A percentile compares a stretch with the other conserved stretches of the same genome.
phyloP scores from a whole-genome alignment of 2,113 vertebrate species.

The Sceloporus tristichus region DNA sequence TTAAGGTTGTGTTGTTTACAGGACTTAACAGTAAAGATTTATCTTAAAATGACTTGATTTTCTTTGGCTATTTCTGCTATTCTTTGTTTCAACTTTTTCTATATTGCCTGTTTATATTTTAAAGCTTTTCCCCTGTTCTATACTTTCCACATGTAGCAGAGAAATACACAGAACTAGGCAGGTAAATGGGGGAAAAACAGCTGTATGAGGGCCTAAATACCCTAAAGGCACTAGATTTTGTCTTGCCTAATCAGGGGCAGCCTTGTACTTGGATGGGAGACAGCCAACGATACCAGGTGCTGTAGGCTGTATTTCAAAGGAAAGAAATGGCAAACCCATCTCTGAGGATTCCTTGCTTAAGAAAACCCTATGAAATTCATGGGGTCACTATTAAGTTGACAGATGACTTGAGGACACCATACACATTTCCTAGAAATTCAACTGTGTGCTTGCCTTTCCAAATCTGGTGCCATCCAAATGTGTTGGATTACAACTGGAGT shows the following conservation, averaged over 20 bases:
- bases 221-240: no score
- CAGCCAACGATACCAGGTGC: no score
- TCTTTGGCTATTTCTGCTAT: constrained; percentile 32
- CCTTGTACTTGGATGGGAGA: not conserved
- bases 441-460: no score
- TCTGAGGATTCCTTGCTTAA: no score
- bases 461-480: no score
- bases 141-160: constrained; percentile 77
- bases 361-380: no score
- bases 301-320: no score
- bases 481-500: no score
- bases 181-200: constrained; percentile 67
- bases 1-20: constrained; percentile 49
- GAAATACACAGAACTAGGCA: constrained; percentile 74
- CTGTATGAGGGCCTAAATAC: constrained; percentile 39
- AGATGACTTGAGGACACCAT: no score
- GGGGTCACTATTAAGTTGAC: no score
- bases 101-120: constrained; percentile 48
- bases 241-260: not conserved
- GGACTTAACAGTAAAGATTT: not conserved
- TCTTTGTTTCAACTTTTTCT: constrained; percentile 23
- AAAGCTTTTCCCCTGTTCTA: constrained; percentile 78
- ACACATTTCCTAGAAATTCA: not conserved
- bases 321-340: no score
- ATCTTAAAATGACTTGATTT: constrained; percentile 33